Evolutionary conservation across 2,113 vertebrate genomes (phyloP), one percentile per base, ranked within the genome.

Genomic region (Eudyptes chrysolophus): DNA sequence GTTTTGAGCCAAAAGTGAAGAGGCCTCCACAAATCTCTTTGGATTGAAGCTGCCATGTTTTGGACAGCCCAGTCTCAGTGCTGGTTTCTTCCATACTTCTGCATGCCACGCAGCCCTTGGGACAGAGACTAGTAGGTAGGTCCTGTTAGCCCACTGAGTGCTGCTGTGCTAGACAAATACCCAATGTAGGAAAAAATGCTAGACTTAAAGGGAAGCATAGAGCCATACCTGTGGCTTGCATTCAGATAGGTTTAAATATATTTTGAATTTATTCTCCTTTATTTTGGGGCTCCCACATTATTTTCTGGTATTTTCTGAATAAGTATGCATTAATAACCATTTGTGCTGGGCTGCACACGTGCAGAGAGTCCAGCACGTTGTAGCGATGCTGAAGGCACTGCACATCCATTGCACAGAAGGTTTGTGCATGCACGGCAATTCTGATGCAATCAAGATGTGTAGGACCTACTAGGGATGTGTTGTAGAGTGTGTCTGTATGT

Each of bases 401-500:
- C 20, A 40, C 42, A 54, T 38, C 44, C 6, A 6, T 42, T 87
- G 66, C n/a, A 51, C 21, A 66, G 58, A 66, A 27, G 16, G 5
- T 40, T 44, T 79, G 36, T 51, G 27, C 25, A 30, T 15, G 17
- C 27, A n/a, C 0, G 0, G 40, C 51, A 55, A 22, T 68, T 62
- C 60, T 51, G 66, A 51, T 72, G 17, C 60, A 68, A 34, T 44
- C 26, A 62, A 40, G 36, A 69, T 52, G 29, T 25, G 34, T 36
- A 32, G 61, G 51, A 54, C 38, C 11, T 38, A 25, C 42, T 34
- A 20, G 44, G 29, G 30, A 64, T 48, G 8, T 42, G 55, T 27
- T 62, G 6, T 5, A 57, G 29, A 40, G 13, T 15, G 20, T 20
- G 38, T n/a, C 24, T 71, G 27, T n/a, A n/a, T 0, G 0, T 10